A percentile compares a stretch with the other conserved stretches of the same genome.
phyloP scores from a whole-genome alignment of 2,113 vertebrate genomes.

The Myrmophylax atrothorax region DNA sequence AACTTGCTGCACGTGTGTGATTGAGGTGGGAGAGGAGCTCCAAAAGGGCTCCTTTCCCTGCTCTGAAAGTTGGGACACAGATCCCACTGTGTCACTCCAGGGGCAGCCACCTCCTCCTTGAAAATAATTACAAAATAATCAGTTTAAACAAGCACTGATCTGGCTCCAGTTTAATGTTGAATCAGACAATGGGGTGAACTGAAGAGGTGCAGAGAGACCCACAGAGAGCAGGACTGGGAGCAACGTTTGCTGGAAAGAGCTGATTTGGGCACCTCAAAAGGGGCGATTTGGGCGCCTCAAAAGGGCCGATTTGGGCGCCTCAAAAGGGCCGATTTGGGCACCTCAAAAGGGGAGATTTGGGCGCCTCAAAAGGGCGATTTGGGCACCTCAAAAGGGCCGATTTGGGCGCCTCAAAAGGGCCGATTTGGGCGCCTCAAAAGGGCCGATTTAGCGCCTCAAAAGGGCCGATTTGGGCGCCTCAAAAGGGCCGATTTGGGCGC shows the following conservation, averaged over 20 bases:
- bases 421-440: too few relatives aligned
- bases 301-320: too few relatives aligned
- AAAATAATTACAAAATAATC: not conserved
- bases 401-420: too few relatives aligned
- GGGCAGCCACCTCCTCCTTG: not conserved
- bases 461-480: too few relatives aligned
- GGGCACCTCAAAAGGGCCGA: too few relatives aligned
- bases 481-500: too few relatives aligned
- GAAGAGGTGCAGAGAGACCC: not conserved
- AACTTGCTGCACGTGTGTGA: not conserved
- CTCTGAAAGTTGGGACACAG: not conserved
- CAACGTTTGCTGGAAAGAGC: too few relatives aligned
- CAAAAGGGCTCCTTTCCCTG: not conserved
- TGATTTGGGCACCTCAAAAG: not conserved
- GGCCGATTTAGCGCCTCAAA: too few relatives aligned
- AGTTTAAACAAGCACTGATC: not conserved
- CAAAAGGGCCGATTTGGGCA: not conserved
- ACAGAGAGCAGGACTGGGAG: not conserved
- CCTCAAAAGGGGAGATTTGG: not conserved
- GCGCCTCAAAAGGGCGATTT: not conserved
- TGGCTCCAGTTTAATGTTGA: not conserved
- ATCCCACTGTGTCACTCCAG: not conserved
- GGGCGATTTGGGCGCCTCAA: too few relatives aligned
- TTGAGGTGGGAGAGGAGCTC: not conserved
- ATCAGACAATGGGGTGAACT: fast-evolving